phyloP scores from a whole-genome alignment of 2,888 invertebrate genomes.

The Baronia brevicornis region DNA sequence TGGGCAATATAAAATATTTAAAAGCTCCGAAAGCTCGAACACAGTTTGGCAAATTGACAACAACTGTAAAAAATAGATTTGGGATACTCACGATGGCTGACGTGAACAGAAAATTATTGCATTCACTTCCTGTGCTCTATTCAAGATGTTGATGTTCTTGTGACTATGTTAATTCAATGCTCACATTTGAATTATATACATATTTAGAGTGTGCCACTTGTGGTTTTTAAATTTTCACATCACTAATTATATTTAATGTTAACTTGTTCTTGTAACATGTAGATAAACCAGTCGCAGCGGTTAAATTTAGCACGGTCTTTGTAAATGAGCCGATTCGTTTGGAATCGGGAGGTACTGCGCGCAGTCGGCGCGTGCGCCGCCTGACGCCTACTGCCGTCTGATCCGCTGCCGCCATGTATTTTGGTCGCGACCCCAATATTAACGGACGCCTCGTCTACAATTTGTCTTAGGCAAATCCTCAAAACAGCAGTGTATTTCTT shows the following conservation, averaged over 20 bases:
- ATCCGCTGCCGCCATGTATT: constrained; percentile 62
- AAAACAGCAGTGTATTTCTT: constrained; percentile 52
- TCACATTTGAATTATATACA: constrained; percentile 36
- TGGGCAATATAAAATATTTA: constrained; percentile 31
- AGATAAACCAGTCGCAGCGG: constrained; percentile 66
- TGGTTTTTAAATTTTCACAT: constrained; percentile 42
- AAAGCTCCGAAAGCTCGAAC: constrained; percentile 33
- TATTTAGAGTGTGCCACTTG: constrained; percentile 39
- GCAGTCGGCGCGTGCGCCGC: constrained; percentile 66
- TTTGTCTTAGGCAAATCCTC: constrained; percentile 68
- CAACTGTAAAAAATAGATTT: constrained; percentile 51
- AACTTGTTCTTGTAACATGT: constrained; percentile 60
- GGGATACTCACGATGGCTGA: constrained; percentile 58
- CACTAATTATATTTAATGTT: constrained; percentile 43
- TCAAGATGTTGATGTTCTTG: constrained; percentile 21
- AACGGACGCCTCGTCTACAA: constrained; percentile 65
- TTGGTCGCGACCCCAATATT: constrained; percentile 71
- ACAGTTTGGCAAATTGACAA: constrained; percentile 64
- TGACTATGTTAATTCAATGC: constrained; percentile 31
- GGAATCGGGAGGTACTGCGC: constrained; percentile 50
- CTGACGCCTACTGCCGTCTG: constrained; percentile 67
- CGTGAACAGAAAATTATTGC: constrained; percentile 41
- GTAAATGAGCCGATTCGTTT: constrained; percentile 60
- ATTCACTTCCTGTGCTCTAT: constrained; percentile 47
- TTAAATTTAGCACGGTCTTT: constrained; percentile 63